phyloP scores from a whole-genome alignment of 2,888 invertebrate genomes.

The Megastigmus dorsalis region DNA sequence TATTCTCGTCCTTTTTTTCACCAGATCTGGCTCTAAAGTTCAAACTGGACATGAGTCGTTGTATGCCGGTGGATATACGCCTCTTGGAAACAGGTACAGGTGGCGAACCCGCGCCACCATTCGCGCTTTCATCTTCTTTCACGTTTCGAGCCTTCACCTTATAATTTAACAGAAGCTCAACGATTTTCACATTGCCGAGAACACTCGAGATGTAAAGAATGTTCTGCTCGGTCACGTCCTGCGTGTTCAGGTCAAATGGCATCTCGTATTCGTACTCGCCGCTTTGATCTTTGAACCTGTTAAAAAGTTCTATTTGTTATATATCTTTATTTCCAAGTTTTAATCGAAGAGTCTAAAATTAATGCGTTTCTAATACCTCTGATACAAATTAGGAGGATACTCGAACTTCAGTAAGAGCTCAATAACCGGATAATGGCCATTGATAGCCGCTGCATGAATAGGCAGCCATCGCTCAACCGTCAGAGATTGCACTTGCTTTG shows the following conservation, averaged over 20 bases:
- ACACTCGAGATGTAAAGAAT: conserved; percentile 92
- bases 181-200: conserved; percentile 86
- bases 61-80: conserved; percentile 90
- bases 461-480: conserved; percentile 96
- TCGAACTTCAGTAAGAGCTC: conserved; percentile 86
- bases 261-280: conserved; percentile 89
- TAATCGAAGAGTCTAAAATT: no score
- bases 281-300: conserved; percentile 77
- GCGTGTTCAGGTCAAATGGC: conserved; percentile 94
- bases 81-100: conserved; percentile 75
- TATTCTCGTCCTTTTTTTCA: conserved; percentile 75
- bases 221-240: conserved; percentile 92
- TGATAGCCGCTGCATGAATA: conserved; percentile 93
- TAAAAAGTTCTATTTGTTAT: background rate
- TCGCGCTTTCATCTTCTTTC: conserved; percentile 72
- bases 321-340: no score
- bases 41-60: conserved; percentile 89
- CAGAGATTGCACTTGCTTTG: conserved; percentile 88
- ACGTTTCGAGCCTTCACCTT: conserved; percentile 79
- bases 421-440: conserved; percentile 87
- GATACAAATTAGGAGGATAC: conserved; percentile 84
- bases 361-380: no score
- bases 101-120: conserved; percentile 58
- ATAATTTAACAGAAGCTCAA: conserved; percentile 85
- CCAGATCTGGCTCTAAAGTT: conserved; percentile 78